Conservation (phyloP, 2,113 vertebrate species). For the Butorides virescens region DNA sequence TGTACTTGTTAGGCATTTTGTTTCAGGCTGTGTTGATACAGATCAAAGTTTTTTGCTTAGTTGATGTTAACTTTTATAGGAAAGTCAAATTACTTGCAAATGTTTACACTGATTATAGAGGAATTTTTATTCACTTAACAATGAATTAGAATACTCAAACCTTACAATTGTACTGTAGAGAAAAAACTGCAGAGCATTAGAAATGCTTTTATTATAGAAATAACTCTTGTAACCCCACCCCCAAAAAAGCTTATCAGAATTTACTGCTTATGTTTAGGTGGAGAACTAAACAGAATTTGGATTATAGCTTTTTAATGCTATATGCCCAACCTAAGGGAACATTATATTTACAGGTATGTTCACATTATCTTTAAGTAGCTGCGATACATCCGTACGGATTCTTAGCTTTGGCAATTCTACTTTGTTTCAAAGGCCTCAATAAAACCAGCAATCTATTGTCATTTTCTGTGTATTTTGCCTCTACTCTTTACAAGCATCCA, state of each 20-base stretch:
- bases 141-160: background rate
- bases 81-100: background rate
- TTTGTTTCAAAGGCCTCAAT: background rate
- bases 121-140: background rate
- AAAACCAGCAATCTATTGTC: background rate
- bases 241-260: slow-evolving; percentile 20
- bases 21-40: background rate
- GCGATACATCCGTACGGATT: background rate
- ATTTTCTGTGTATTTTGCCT: background rate
- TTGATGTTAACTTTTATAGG: background rate
- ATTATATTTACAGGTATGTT: slow-evolving; percentile 90
- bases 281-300: slow-evolving; percentile 89
- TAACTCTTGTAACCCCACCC: background rate
- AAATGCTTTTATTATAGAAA: background rate
- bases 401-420: background rate
- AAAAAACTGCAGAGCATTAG: background rate
- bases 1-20: background rate
- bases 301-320: slow-evolving; percentile 92
- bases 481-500: background rate
- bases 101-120: background rate
- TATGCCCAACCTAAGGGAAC: slow-evolving; percentile 87
- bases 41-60: background rate
- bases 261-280: slow-evolving; percentile 78
- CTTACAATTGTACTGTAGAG: background rate
- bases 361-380: background rate